A percentile compares a stretch with the other conserved stretches of the same genome.
Evolutionary conservation across 2,888 invertebrate genomes (phyloP).

Genomic region (Sarcophaga caerulescens): DNA sequence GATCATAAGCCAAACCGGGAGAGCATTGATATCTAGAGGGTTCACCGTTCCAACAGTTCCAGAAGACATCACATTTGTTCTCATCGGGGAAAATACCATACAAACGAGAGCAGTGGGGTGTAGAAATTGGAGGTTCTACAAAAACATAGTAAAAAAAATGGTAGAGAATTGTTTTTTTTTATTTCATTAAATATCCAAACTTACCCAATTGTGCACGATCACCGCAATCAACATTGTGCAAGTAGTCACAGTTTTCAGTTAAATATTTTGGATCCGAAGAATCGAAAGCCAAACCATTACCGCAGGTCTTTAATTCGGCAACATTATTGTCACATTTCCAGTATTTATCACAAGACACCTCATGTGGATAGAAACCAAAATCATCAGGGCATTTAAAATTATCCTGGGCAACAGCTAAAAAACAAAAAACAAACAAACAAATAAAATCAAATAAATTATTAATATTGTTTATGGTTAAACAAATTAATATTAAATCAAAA

Average conservation of each 20-base stretch:
- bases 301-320: slow-evolving; percentile 95
- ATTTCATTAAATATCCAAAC: slow-evolving; percentile 70
- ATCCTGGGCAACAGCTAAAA: slow-evolving; percentile 88
- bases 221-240: slow-evolving; percentile 96
- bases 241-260: slow-evolving; percentile 97
- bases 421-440: slow-evolving; percentile 71
- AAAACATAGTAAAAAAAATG: neutral
- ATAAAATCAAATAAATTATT: slow-evolving; percentile 4
- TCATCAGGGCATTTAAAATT: slow-evolving; percentile 96
- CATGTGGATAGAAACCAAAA: slow-evolving; percentile 96
- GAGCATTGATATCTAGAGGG: slow-evolving; percentile 96
- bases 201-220: slow-evolving; percentile 92
- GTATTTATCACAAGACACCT: slow-evolving; percentile 94
- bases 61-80: slow-evolving; percentile 94
- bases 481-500: slow-evolving; percentile 44
- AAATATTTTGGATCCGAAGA: slow-evolving; percentile 93
- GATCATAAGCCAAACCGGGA: slow-evolving; percentile 96
- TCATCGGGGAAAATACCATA: slow-evolving; percentile 97
- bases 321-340: slow-evolving; percentile 96
- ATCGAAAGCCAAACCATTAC: slow-evolving; percentile 96
- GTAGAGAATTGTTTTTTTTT: neutral
- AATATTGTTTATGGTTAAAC: slow-evolving; percentile 32
- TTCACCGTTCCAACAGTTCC: slow-evolving; percentile 98
- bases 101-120: slow-evolving; percentile 91
- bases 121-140: slow-evolving; percentile 90